Percentiles rank a stretch among this genome's conserved stretches.
These are phyloP conservation scores for Xestia sexstrigata DNA, from an alignment of 2,888 invertebrate genomes.

Conservation along the genomic window DNA sequence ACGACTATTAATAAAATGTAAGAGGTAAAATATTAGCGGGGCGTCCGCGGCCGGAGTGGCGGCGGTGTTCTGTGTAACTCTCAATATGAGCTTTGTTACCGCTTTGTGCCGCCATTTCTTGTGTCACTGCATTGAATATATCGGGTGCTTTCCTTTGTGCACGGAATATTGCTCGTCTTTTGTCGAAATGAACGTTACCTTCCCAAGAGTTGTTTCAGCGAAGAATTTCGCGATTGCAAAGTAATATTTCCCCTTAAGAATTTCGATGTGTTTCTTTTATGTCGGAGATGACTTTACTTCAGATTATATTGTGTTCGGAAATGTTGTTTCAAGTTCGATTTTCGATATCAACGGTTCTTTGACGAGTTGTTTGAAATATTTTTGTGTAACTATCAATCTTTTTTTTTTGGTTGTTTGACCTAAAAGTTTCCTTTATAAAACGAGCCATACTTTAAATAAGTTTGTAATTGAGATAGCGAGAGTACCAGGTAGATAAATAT, in stretches of 20 bases:
- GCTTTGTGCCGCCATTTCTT: slow-evolving; percentile 89
- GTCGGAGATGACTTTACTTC: slow-evolving; percentile 88
- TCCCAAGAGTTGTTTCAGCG: slow-evolving; percentile 89
- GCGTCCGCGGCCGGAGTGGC: slow-evolving; percentile 48
- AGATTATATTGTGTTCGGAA: slow-evolving; percentile 85
- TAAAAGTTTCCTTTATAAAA: slow-evolving; percentile 9
- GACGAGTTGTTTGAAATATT: slow-evolving; percentile 68
- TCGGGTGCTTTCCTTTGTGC: slow-evolving; percentile 90
- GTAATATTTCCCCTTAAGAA: slow-evolving; percentile 90
- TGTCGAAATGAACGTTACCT: slow-evolving; percentile 90
- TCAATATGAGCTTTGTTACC: slow-evolving; percentile 90
- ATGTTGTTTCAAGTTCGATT: slow-evolving; percentile 81
- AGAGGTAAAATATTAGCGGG: slow-evolving; percentile 60
- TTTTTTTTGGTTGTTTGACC: slow-evolving; percentile 31
- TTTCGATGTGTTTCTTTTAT: slow-evolving; percentile 90
- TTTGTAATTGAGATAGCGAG: slow-evolving; percentile 34
- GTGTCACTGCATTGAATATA: slow-evolving; percentile 91
- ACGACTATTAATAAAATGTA: slow-evolving; percentile 55
- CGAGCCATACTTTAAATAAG: neutral
- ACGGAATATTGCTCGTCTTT: slow-evolving; percentile 90
- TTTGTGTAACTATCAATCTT: slow-evolving; percentile 68
- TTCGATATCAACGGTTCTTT: slow-evolving; percentile 77
- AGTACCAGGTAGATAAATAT: slow-evolving; percentile 44
- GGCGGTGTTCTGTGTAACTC: slow-evolving; percentile 78
- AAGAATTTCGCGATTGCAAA: slow-evolving; percentile 90